phyloP scores from a whole-genome alignment of 2,113 vertebrate species.

The Bos indicus region DNA sequence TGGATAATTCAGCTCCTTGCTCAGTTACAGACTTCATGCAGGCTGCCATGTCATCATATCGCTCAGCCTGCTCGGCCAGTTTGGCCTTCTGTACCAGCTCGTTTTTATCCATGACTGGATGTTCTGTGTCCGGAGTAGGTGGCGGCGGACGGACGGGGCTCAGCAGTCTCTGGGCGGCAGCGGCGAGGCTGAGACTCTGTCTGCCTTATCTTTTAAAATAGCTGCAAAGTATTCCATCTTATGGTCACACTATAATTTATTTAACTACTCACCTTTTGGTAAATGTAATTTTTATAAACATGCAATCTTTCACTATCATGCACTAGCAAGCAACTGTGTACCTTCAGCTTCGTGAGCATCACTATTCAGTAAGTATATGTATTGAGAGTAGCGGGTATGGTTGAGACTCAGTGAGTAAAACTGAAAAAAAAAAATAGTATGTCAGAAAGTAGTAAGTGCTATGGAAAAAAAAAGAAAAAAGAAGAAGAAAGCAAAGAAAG shows the following conservation, averaged over 20 bases:
- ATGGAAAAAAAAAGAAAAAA: background rate
- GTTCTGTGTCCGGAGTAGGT: too few relatives aligned
- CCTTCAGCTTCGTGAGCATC: background rate
- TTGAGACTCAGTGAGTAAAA: background rate
- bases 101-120: too few relatives aligned
- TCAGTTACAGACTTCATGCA: too few relatives aligned
- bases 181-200: too few relatives aligned
- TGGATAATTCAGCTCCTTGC: too few relatives aligned
- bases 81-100: too few relatives aligned
- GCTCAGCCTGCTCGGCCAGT: too few relatives aligned
- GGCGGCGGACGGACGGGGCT: too few relatives aligned
- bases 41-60: too few relatives aligned
- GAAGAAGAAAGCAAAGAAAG: rapidly evolving
- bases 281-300: background rate
- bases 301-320: background rate
- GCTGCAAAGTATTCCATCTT: background rate
- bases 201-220: background rate
- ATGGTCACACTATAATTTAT: background rate
- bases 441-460: background rate
- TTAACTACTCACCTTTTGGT: background rate
- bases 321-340: background rate
- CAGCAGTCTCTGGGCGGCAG: too few relatives aligned
- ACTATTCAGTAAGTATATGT: background rate
- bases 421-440: background rate
- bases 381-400: background rate